phyloP scores from a whole-genome alignment of 2,888 invertebrate genomes.

The Trichopria drosophilae region DNA sequence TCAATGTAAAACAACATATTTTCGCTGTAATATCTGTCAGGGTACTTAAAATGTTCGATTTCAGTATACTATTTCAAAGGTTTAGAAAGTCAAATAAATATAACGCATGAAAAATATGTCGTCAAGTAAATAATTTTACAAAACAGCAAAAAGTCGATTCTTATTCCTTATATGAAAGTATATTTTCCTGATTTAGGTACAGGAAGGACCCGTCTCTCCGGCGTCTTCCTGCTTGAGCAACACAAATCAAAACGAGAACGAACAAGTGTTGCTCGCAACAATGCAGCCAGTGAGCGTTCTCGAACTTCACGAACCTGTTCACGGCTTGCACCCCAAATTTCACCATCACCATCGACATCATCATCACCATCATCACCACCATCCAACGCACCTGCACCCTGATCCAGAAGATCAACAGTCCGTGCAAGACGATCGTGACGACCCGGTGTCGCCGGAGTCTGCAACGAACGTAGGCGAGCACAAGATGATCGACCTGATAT shows the following conservation, averaged over 20 bases:
- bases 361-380: constrained; percentile 63
- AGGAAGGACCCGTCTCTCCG: constrained; percentile 54
- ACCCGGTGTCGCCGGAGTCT: constrained; percentile 59
- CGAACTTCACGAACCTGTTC: constrained; percentile 68
- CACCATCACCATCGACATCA: constrained; percentile 64
- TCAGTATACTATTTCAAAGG: too few relatives aligned
- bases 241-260: constrained; percentile 53
- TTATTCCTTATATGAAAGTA: constrained; percentile 3
- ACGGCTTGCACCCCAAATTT: constrained; percentile 63
- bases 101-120: too few relatives aligned
- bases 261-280: constrained; percentile 69
- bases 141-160: too few relatives aligned
- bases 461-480: constrained; percentile 61
- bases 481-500: constrained; percentile 80
- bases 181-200: constrained; percentile 43
- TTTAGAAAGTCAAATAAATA: too few relatives aligned
- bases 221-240: constrained; percentile 56
- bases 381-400: constrained; percentile 44
- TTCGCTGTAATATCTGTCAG: too few relatives aligned
- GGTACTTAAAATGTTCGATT: too few relatives aligned
- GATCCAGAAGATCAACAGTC: constrained; percentile 58
- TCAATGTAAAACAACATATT: too few relatives aligned
- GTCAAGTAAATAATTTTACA: too few relatives aligned
- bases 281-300: constrained; percentile 87
- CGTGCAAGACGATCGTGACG: constrained; percentile 21